Conservation (phyloP, 2,113 vertebrate species). For the Vanacampus margaritifer region DNA sequence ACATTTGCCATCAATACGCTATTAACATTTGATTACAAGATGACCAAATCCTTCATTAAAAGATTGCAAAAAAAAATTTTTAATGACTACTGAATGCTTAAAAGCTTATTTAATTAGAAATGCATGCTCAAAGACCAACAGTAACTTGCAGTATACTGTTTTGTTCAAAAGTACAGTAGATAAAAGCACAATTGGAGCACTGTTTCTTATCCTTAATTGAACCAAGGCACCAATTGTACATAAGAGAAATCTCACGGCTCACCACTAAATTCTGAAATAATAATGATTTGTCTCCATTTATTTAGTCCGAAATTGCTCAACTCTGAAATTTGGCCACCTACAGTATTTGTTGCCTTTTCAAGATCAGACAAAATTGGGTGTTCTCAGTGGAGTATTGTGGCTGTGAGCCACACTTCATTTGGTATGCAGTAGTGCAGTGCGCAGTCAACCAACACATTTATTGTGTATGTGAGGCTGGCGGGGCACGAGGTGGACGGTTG, state of each 20-base stretch:
- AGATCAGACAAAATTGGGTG: background rate
- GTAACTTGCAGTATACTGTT: background rate
- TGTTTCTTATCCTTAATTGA: background rate
- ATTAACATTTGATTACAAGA: background rate
- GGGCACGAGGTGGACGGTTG: background rate
- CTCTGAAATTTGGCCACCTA: too few species aligned
- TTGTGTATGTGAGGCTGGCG: background rate
- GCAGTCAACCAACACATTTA: background rate
- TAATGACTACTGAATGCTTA: background rate
- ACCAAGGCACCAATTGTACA: background rate
- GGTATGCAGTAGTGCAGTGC: background rate
- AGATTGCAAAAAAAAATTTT: background rate
- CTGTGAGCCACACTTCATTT: background rate
- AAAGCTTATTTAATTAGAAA: background rate
- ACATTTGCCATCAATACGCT: background rate
- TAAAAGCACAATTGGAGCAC: background rate
- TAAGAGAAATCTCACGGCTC: background rate
- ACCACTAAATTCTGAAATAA: background rate
- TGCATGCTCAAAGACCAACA: background rate
- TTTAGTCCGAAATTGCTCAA: too few species aligned
- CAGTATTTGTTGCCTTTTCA: too few species aligned
- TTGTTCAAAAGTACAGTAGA: background rate
- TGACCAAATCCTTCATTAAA: background rate
- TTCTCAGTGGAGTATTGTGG: background rate
- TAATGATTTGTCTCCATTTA: background rate